Percentiles rank a stretch among this genome's conserved stretches.
Conservation (phyloP, 2,888 invertebrate genomes). For the Machimus atricapillus region DNA sequence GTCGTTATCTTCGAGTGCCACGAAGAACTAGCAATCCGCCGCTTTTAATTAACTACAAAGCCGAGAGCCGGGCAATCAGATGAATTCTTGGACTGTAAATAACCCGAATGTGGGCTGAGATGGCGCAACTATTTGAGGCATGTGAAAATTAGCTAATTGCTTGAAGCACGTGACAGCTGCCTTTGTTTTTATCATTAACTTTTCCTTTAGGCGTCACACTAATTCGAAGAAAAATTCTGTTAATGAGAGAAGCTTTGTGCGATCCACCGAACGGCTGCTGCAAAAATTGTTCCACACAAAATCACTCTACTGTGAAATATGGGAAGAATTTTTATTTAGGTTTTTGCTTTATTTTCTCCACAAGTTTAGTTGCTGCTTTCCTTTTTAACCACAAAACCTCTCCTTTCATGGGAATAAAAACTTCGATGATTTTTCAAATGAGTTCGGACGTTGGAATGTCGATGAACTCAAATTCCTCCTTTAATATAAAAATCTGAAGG, state of each 20-base stretch:
- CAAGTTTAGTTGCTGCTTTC: background rate
- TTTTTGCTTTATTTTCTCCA: background rate
- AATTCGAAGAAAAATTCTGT: background rate
- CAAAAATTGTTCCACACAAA: background rate
- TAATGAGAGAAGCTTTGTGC: background rate
- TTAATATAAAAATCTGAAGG: background rate
- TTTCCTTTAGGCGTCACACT: background rate
- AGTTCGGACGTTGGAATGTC: background rate
- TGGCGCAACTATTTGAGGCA: background rate
- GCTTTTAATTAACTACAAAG: conserved; percentile 5
- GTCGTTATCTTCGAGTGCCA: conserved; percentile 14
- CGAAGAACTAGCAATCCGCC: conserved; percentile 15
- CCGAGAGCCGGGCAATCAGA: background rate
- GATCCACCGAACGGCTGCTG: background rate
- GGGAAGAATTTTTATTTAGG: background rate
- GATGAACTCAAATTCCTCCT: background rate
- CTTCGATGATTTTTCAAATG: background rate
- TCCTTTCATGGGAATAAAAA: background rate
- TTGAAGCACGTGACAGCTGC: background rate
- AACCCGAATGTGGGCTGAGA: background rate
- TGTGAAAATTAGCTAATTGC: background rate
- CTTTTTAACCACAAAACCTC: background rate
- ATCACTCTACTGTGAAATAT: background rate
- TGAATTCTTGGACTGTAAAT: background rate
- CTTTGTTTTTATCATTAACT: background rate